Conservation (phyloP, 2,888 invertebrate genomes). For the Buathra laborator region DNA sequence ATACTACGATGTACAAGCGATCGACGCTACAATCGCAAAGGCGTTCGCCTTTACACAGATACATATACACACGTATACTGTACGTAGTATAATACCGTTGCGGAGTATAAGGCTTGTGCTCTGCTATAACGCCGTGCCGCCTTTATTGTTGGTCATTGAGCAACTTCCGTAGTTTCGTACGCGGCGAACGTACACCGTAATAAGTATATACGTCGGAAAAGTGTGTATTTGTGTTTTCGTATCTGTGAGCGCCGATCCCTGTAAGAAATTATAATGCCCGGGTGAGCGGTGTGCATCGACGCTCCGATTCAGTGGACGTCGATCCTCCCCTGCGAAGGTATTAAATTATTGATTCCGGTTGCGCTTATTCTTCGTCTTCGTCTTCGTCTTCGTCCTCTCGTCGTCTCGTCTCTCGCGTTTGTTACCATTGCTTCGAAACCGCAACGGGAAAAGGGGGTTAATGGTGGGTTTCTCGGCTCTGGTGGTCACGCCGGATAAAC, state of each 20-base stretch:
- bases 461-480: conserved; percentile 35
- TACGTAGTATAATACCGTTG: conserved; percentile 39
- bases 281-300: conserved; percentile 23
- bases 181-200: conserved; percentile 56
- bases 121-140: conserved; percentile 19
- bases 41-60: conserved; percentile 23
- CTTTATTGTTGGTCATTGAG: conserved; percentile 65
- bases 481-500: conserved; percentile 31
- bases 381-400: not conserved
- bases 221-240: conserved; percentile 8
- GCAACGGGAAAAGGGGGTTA: conserved; percentile 41
- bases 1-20: not conserved
- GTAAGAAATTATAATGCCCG: conserved; percentile 57
- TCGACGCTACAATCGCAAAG: not conserved
- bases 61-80: no score
- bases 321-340: conserved; percentile 44
- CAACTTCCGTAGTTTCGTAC: conserved; percentile 65
- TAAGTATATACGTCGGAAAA: conserved; percentile 49
- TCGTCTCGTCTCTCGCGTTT: not conserved
- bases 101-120: not conserved
- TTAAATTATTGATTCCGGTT: conserved; percentile 64
- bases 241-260: conserved; percentile 33
- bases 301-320: conserved; percentile 46
- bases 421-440: conserved; percentile 12
- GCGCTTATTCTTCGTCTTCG: conserved; percentile 33